These are phyloP conservation scores for Tholera decimalis DNA, from an alignment of 2,888 invertebrate species.

Conservation along the genomic window DNA sequence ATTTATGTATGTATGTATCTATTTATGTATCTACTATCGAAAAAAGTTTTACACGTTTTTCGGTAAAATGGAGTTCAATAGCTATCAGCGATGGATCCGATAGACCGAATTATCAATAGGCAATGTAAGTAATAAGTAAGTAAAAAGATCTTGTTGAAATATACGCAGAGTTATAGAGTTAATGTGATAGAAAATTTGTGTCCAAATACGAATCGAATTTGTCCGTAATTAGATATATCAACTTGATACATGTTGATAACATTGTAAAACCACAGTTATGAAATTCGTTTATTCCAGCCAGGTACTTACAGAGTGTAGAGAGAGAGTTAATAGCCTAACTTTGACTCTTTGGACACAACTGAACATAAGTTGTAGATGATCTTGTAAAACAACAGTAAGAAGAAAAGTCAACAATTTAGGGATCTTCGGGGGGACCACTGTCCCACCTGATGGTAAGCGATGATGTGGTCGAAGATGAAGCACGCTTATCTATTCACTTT, in stretches of 20 bases:
- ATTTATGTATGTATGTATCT: too few species aligned
- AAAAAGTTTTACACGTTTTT: conserved; percentile 1
- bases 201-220: not conserved
- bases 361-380: not conserved
- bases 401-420: too few species aligned
- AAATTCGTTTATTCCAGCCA: too few species aligned
- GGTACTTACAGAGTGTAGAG: too few species aligned
- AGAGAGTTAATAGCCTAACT: not conserved
- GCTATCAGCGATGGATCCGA: not conserved
- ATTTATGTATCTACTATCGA: too few species aligned
- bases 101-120: not conserved
- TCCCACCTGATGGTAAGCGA: too few species aligned
- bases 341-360: not conserved
- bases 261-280: not conserved
- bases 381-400: not conserved
- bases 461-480: too few species aligned
- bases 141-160: not conserved
- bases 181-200: not conserved
- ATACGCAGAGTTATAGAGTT: not conserved
- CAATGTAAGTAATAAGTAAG: not conserved
- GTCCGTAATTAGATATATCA: too few species aligned
- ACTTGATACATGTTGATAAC: too few species aligned
- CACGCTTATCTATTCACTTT: too few species aligned
- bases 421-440: too few species aligned
- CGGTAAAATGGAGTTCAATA: not conserved